A percentile compares a stretch with the other conserved stretches of the same genome.
These are phyloP conservation scores for Brachypteracias leptosomus DNA, from an alignment of 2,113 vertebrate genomes.

Conservation along the genomic window DNA sequence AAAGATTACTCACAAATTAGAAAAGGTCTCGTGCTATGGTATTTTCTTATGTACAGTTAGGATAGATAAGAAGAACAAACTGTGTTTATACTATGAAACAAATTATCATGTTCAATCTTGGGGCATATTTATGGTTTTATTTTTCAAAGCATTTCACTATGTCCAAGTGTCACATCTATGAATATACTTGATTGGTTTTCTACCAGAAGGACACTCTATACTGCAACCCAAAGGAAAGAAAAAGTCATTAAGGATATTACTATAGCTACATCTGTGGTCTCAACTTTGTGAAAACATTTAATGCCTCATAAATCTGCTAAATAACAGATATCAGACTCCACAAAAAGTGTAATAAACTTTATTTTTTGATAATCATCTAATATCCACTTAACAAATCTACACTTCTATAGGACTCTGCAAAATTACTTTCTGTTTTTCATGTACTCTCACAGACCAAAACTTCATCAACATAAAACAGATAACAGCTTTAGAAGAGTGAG, in stretches of 20 bases:
- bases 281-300: neutral
- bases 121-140: neutral
- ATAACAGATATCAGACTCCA: neutral
- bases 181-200: slow-evolving; percentile 4
- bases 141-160: neutral
- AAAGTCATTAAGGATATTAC: neutral
- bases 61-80: neutral
- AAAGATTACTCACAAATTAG: neutral
- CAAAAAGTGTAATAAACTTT: neutral
- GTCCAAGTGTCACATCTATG: neutral
- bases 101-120: neutral
- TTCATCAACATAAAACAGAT: neutral
- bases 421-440: neutral
- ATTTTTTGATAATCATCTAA: slow-evolving; percentile 17
- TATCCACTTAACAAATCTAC: neutral
- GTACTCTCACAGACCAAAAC: neutral
- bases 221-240: neutral
- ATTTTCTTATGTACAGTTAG: neutral
- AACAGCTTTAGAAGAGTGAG: neutral
- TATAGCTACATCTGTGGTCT: neutral
- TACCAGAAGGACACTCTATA: neutral
- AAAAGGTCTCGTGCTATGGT: neutral
- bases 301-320: neutral
- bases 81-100: neutral
- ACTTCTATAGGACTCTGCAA: neutral